Evolutionary conservation across 92 coral and sea anemone genomes (phyloP), one percentile per base, ranked within the genome.

Genomic region (Pocillopora grandis): DNA sequence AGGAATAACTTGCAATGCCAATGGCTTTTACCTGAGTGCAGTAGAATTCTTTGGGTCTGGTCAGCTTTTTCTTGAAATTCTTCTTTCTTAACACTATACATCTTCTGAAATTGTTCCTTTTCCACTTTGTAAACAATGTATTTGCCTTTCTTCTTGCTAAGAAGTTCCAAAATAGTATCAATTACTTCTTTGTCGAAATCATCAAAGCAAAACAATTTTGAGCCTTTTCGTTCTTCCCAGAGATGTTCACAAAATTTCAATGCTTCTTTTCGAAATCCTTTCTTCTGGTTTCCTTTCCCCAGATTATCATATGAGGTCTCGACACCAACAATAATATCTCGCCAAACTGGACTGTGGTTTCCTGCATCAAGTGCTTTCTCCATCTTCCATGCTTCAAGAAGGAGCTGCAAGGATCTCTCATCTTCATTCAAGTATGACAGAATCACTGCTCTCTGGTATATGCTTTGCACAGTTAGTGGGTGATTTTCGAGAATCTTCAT

Each of bases 381-480:
- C 94, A 93, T 90, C 65, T 90, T 81, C 86, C 89, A 82, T 0
- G 94, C 94, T 57, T 86, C 14, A n/a, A 75, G 79, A 31, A 88
- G 86, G 42, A 60, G 57, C 64, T 90, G 68, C 37, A 89, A 75
- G 14, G 96, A 94, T 76, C 63, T 60, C 27, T 74, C 33, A 12
- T 16, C 0, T 21, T 88, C 89, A 33, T 63, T n/a, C 2, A 85
- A 69, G 87, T 80, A 85, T 37, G 85, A 87, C 52, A 82, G 87
- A 76, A 93, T 87, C 10, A 85, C 75, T 16, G 90, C 96, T 48
- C 35, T 78, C 68, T 88, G 81, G 77, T 59, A 93, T 78, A 93
- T 58, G 80, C 93, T 93, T 13, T 89, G 81, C 69, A 85, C 94
- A 1, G 94, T 90, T 12, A 82, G 83, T 20, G 96, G 92, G 60